Percentiles rank a stretch among this genome's conserved stretches.
Evolutionary conservation across 2,888 invertebrate genomes (phyloP).

Genomic region (Macrosiphum euphorbiae): DNA sequence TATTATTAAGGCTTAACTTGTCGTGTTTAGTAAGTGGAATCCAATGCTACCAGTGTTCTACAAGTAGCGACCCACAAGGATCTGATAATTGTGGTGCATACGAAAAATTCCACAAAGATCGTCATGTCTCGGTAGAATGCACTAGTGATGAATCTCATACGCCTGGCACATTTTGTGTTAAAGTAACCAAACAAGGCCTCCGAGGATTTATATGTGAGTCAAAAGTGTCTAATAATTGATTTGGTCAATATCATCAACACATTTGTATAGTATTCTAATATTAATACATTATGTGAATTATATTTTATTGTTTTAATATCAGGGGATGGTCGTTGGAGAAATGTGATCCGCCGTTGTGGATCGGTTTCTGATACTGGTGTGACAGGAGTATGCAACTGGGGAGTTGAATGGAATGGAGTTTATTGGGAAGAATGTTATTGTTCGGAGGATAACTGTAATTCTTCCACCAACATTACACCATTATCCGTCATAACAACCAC

Average conservation of each 20-base stretch:
- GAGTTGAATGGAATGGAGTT: conserved; percentile 92
- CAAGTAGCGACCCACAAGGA: conserved; percentile 83
- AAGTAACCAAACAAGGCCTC: conserved; percentile 93
- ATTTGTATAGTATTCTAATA: neutral
- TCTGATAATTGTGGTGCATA: conserved; percentile 94
- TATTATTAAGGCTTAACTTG: neutral
- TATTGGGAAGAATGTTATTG: conserved; percentile 99
- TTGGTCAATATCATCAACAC: neutral
- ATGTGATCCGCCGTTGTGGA: conserved; percentile 90
- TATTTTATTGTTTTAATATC: neutral
- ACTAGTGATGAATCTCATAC: conserved; percentile 93
- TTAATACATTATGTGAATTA: neutral
- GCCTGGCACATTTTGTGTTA: conserved; percentile 97
- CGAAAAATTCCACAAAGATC: conserved; percentile 83
- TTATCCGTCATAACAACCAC: conserved; percentile 31
- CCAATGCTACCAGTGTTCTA: conserved; percentile 95
- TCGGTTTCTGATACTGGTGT: conserved; percentile 92
- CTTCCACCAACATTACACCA: conserved; percentile 58
- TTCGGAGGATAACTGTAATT: conserved; percentile 90
- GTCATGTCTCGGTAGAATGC: conserved; percentile 93
- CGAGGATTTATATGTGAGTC: conserved; percentile 93
- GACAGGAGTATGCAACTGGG: conserved; percentile 97
- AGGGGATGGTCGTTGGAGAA: conserved; percentile 97
- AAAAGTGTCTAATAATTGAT: neutral
- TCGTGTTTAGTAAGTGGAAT: conserved; percentile 40